Evolutionary conservation across 2,888 invertebrate species (phyloP).

Genomic region (Ypsolopha scabrella): DNA sequence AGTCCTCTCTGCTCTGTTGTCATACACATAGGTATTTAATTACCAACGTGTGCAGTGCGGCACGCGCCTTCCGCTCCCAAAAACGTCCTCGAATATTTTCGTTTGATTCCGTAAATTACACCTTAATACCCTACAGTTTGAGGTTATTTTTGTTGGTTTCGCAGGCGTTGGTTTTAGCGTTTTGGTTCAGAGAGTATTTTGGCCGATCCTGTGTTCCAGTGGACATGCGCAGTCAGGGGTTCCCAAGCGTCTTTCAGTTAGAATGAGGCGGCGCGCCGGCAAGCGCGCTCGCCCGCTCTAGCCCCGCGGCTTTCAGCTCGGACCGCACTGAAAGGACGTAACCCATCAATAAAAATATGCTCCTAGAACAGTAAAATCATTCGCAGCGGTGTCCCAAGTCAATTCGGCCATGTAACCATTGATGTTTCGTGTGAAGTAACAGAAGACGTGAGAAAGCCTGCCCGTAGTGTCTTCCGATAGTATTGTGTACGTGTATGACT

Average conservation of each 20-base stretch:
- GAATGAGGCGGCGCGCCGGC: slow-evolving; percentile 66
- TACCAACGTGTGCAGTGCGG: slow-evolving; percentile 69
- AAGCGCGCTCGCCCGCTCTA: slow-evolving; percentile 69
- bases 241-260: slow-evolving; percentile 43
- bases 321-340: slow-evolving; percentile 23
- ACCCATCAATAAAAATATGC: slow-evolving; percentile 50
- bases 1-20: slow-evolving; percentile 45
- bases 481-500: slow-evolving; percentile 26
- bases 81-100: slow-evolving; percentile 10
- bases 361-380: slow-evolving; percentile 19
- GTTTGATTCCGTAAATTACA: not conserved
- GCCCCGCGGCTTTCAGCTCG: slow-evolving; percentile 39
- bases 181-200: slow-evolving; percentile 40
- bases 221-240: slow-evolving; percentile 54
- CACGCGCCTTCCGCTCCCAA: slow-evolving; percentile 47
- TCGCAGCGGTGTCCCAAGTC: slow-evolving; percentile 31
- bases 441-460: slow-evolving; percentile 25
- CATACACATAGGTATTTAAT: slow-evolving; percentile 63
- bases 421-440: slow-evolving; percentile 19
- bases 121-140: not conserved
- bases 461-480: slow-evolving; percentile 52
- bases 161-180: no score
- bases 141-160: not conserved
- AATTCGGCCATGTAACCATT: slow-evolving; percentile 32
- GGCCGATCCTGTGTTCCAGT: slow-evolving; percentile 53